Conservation (phyloP, 1,140 invertebrate species). For the Pantala flavescens region DNA sequence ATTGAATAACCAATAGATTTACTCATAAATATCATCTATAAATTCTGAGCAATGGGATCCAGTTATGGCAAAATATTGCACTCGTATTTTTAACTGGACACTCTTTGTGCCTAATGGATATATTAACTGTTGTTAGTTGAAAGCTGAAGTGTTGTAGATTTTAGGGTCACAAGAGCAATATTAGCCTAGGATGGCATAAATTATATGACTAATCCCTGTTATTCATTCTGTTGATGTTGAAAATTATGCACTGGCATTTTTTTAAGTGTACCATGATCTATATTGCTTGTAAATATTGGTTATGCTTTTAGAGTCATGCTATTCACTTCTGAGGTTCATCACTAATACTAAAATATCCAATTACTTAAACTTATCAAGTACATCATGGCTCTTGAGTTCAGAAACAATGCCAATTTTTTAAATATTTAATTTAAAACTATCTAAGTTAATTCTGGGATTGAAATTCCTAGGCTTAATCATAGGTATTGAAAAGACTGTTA, state of each 20-base stretch:
- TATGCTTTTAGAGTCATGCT: slow-evolving; percentile 1
- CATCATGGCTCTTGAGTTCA: neutral
- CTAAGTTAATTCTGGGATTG: slow-evolving; percentile 3
- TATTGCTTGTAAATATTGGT: neutral
- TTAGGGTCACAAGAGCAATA: neutral
- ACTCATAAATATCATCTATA: neutral
- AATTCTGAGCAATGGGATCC: neutral
- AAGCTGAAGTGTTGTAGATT: slow-evolving; percentile 9
- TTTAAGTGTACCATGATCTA: neutral
- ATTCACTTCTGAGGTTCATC: neutral
- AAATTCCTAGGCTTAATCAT: slow-evolving; percentile 1
- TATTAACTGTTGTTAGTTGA: neutral
- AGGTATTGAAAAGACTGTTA: neutral
- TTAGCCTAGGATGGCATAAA: neutral
- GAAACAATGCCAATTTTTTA: neutral
- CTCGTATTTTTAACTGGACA: neutral
- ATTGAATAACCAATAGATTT: neutral
- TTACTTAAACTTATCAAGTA: neutral
- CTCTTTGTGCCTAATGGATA: neutral
- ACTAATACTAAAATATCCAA: neutral
- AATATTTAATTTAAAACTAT: slow-evolving; percentile 8
- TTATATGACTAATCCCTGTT: slow-evolving; percentile 10
- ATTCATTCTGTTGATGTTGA: slow-evolving; percentile 10
- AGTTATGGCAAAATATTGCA: neutral
- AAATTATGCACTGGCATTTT: slow-evolving; percentile 4